Conservation (phyloP, 2,113 vertebrate species). For the Tragelaphus strepsiceros region DNA sequence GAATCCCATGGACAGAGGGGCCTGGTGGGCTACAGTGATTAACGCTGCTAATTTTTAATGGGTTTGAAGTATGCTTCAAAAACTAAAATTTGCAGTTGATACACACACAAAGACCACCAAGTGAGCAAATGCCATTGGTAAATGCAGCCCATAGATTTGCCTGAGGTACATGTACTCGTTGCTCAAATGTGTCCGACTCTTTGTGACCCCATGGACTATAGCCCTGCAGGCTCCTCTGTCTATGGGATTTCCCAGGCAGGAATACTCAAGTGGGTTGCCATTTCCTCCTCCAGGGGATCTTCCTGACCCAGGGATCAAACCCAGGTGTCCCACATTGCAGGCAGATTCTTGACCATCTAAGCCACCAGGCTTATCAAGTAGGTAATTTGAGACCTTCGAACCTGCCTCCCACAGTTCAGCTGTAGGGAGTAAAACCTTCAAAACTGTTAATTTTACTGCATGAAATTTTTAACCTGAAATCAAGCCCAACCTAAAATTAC, state of each 20-base stretch:
- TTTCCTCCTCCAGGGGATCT: background rate
- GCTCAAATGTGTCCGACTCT: background rate
- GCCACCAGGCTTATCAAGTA: background rate
- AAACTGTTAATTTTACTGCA: background rate
- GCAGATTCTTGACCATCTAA: background rate
- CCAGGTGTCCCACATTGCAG: background rate
- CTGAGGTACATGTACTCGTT: rapidly evolving
- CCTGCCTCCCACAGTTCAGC: background rate
- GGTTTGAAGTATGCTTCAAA: background rate
- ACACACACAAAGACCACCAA: background rate
- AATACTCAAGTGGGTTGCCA: background rate
- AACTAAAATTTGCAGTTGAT: background rate
- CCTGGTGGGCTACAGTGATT: background rate
- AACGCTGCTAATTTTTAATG: background rate
- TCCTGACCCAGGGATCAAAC: background rate
- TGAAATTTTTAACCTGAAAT: background rate
- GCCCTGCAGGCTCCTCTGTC: background rate
- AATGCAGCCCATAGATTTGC: rapidly evolving
- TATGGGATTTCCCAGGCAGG: background rate
- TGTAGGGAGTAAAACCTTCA: background rate
- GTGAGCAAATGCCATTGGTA: background rate
- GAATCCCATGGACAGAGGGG: background rate
- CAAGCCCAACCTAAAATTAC: background rate
- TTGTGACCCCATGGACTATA: background rate
- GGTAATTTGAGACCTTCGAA: background rate